Evolutionary conservation across 2,797 vertebrate species (phyloP).

Genomic region (Psittacula echo): DNA sequence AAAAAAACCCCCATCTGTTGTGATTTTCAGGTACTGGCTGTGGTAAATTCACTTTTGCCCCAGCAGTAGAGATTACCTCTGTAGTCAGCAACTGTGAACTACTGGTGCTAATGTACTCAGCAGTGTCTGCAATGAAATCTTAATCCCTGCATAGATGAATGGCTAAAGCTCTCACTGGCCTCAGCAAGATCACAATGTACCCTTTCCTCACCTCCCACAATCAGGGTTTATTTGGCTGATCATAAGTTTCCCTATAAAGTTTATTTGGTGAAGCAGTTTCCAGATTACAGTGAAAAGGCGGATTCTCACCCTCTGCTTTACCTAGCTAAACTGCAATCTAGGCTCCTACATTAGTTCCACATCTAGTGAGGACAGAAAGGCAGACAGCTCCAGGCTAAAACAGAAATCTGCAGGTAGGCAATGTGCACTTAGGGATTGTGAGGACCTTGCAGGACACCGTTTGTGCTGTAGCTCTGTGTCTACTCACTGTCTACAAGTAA

Average conservation of each 20-base stretch:
- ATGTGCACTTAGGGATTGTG: neutral
- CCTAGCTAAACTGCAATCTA: neutral
- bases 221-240: neutral
- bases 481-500: neutral
- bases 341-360: neutral
- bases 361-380: neutral
- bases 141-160: neutral
- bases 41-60: neutral
- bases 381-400: neutral
- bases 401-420: neutral
- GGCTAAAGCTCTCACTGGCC: neutral
- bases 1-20: neutral
- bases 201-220: neutral
- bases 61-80: neutral
- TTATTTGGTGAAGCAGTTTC: neutral
- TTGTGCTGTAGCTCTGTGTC: neutral
- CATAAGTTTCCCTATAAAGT: neutral
- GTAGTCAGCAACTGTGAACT: neutral
- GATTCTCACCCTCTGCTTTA: neutral
- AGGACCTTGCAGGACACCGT: neutral
- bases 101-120: neutral
- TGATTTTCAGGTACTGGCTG: neutral
- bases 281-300: neutral
- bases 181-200: neutral
- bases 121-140: neutral